Evolutionary conservation across 2,113 vertebrate species (phyloP), one percentile per base, ranked within the genome.

Genomic region (Oreochromis aureus): DNA sequence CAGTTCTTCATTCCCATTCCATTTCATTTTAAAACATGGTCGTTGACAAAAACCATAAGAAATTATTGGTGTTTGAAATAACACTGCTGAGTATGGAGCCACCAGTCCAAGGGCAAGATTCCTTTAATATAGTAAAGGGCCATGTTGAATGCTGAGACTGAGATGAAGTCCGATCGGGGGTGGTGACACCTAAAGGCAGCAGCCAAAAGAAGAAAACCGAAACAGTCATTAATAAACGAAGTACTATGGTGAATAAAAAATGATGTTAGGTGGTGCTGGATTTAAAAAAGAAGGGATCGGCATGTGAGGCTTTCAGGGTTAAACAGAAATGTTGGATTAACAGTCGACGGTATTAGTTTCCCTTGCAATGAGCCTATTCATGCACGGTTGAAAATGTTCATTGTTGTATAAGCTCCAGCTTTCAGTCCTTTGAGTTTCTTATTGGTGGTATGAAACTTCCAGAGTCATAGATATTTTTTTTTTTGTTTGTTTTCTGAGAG

Each of bases 91-190:
- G 7, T 34, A 34, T 34, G 34, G 34, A 34, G 34, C 34, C 34
- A 34, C 34, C 34, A 3, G 34, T 34, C 34, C 6, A 3, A 34
- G 34, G 34, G 34, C 2, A 34, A 34, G 34, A 34, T n/a, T 66
- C 32, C 18, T 66, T n/a, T 36, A 1, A 1, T 36, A 0, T n/a
- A 66, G 32, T 66, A 1, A 63, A 34, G 32, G 32, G 0, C 2
- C 6, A 1, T 63, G 59, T n/a, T 36, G 61, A 12, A 1, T 2
- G 18, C 54, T 63, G n/a, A 7, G 59, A 36, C 59, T 36, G 32
- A 63, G 32, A 0, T 4, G 9, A 63, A 10, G 18, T 5, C 4
- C 34, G 59, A n/a, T 63, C 10, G 3, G 3, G 9, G 8, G 59
- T 10, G 9, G 59, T 7, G 18, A 12, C 32, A 5, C 59, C 36